These are phyloP conservation scores for Yponomeuta cagnagella DNA, from an alignment of 2,888 invertebrate species.

Conservation along the genomic window DNA sequence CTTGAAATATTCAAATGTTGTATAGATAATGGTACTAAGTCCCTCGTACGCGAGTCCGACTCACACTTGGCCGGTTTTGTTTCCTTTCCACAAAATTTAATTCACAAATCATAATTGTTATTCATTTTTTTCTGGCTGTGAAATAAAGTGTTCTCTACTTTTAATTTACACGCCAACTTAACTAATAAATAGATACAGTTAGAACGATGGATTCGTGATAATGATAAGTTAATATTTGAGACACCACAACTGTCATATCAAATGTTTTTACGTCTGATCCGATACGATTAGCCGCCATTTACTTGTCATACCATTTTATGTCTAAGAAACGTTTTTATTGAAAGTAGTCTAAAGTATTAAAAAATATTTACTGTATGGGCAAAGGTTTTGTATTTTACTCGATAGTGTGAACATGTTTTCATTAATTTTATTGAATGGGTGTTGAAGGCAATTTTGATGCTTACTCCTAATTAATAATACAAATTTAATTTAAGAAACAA, in stretches of 20 bases:
- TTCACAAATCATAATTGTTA: too few species aligned
- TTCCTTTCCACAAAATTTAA: too few species aligned
- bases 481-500: neutral
- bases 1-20: too few species aligned
- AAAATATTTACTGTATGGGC: neutral
- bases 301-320: neutral
- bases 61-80: too few species aligned
- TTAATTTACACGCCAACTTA: neutral
- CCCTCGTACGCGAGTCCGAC: too few species aligned
- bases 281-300: neutral
- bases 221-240: neutral
- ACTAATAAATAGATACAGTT: neutral
- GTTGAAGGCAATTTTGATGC: neutral
- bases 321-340: neutral
- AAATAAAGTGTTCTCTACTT: neutral
- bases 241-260: neutral
- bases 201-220: neutral
- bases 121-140: too few species aligned
- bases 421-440: neutral
- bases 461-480: neutral
- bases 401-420: neutral
- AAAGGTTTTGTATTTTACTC: neutral
- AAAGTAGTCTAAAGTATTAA: neutral
- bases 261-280: neutral
- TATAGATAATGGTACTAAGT: too few species aligned